Percentiles rank a stretch among this genome's conserved stretches.
Conservation (phyloP, 2,888 invertebrate species). For the Dascillus cervinus region DNA sequence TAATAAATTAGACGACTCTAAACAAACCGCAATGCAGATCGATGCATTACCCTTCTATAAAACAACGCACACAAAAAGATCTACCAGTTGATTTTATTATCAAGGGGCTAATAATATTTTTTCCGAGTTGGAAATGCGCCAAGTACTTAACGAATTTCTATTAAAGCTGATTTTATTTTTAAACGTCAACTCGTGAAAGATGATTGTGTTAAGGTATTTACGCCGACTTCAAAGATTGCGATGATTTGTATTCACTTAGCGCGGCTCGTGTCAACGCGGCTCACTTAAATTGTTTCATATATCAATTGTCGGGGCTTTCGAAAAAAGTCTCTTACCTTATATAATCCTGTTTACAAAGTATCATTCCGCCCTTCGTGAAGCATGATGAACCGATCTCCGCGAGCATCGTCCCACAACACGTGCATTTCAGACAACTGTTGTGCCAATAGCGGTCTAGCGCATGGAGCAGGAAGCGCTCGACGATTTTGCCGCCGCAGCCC, state of each 20-base stretch:
- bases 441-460: constrained; percentile 95
- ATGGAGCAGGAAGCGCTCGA: constrained; percentile 84
- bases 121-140: no score
- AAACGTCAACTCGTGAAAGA: constrained; percentile 11
- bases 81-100: no score
- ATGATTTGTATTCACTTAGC: constrained; percentile 15
- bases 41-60: constrained; percentile 31
- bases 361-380: constrained; percentile 89
- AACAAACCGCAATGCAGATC: constrained; percentile 44
- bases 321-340: constrained; percentile 65
- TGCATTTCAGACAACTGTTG: constrained; percentile 90
- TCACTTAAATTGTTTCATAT: constrained; percentile 11
- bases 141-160: no score
- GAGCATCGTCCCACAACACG: constrained; percentile 80
- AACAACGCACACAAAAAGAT: no score
- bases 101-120: no score
- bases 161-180: constrained; percentile 11
- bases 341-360: constrained; percentile 92
- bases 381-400: constrained; percentile 89
- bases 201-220: constrained; percentile 14
- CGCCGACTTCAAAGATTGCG: constrained; percentile 10
- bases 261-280: constrained; percentile 11
- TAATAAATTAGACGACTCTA: constrained; percentile 44
- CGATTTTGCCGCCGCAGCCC: constrained; percentile 87
- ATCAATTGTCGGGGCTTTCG: constrained; percentile 4